phyloP scores from a whole-genome alignment of 2,888 invertebrate species.

The Diarsia rubi region DNA sequence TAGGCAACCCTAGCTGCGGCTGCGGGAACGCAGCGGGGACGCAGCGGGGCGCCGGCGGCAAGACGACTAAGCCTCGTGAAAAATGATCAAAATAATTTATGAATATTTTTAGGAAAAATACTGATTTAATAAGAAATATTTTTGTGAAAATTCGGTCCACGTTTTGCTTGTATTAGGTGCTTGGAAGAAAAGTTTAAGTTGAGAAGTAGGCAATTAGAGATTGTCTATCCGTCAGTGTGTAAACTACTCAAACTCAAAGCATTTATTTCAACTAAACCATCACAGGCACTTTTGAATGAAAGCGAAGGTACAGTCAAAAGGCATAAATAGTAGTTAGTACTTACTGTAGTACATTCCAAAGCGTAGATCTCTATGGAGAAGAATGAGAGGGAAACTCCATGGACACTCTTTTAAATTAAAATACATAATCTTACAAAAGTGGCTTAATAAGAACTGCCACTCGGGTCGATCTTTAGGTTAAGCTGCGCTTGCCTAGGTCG shows the following conservation, averaged over 20 bases:
- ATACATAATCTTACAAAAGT: too few relatives aligned
- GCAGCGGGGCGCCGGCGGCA: constrained; percentile 41
- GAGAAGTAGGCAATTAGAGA: not conserved
- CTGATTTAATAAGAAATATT: constrained; percentile 27
- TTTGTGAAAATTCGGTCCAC: constrained; percentile 25
- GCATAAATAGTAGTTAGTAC: too few relatives aligned
- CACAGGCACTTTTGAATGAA: too few relatives aligned
- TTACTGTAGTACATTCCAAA: too few relatives aligned
- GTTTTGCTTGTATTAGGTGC: constrained; percentile 16
- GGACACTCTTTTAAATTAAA: too few relatives aligned
- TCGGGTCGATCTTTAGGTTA: too few relatives aligned
- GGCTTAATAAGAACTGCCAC: too few relatives aligned
- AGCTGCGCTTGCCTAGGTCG: too few relatives aligned
- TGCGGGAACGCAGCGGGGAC: constrained; percentile 36
- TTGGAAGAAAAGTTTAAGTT: not conserved
- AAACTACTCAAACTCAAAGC: not conserved
- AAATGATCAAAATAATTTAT: constrained; percentile 70
- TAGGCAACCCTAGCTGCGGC: constrained; percentile 48
- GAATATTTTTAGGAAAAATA: constrained; percentile 44
- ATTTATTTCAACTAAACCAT: too few relatives aligned
- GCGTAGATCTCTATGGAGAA: too few relatives aligned
- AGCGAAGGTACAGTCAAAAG: too few relatives aligned
- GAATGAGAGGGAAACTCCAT: too few relatives aligned
- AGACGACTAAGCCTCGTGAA: constrained; percentile 64
- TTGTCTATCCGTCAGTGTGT: not conserved